Percentiles rank a stretch among this genome's conserved stretches.
Evolutionary conservation across 2,113 vertebrate species (phyloP).

Genomic region (Anarhynchus alexandrinus): DNA sequence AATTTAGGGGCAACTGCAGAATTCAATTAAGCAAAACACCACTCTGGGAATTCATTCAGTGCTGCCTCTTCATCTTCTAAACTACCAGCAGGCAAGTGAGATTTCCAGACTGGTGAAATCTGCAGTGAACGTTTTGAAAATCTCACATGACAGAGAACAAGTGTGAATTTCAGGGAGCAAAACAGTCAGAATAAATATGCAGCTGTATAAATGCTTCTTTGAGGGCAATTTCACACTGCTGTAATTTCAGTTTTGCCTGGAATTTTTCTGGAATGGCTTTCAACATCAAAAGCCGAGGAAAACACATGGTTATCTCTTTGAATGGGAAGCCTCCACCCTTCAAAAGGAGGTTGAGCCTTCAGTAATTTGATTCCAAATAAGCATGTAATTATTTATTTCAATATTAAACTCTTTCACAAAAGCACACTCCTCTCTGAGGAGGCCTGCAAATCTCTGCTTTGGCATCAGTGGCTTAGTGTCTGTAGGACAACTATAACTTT

Average conservation of each 20-base stretch:
- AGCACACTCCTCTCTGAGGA: not conserved
- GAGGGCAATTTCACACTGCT: conserved; percentile 8
- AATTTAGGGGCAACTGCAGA: not conserved
- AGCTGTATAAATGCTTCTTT: not conserved
- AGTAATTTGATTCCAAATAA: conserved; percentile 27
- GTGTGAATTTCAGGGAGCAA: not conserved
- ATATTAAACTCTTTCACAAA: not conserved
- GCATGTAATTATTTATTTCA: conserved; percentile 23
- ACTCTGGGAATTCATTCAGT: not conserved
- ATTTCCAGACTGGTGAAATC: not conserved
- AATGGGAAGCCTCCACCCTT: not conserved
- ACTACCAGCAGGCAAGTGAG: not conserved
- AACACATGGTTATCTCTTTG: not conserved
- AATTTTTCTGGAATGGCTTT: conserved; percentile 32
- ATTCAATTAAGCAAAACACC: not conserved
- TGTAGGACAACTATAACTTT: not conserved
- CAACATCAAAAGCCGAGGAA: conserved; percentile 27
- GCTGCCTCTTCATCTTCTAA: not conserved
- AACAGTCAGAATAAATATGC: not conserved
- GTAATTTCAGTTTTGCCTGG: conserved; percentile 8
- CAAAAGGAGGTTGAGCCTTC: not conserved
- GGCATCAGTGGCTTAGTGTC: not conserved
- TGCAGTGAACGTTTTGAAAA: not conserved
- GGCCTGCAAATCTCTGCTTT: not conserved
- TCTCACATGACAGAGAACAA: not conserved